Conservation (phyloP, 2,797 vertebrate genomes). For the Carcharodon carcharias region DNA sequence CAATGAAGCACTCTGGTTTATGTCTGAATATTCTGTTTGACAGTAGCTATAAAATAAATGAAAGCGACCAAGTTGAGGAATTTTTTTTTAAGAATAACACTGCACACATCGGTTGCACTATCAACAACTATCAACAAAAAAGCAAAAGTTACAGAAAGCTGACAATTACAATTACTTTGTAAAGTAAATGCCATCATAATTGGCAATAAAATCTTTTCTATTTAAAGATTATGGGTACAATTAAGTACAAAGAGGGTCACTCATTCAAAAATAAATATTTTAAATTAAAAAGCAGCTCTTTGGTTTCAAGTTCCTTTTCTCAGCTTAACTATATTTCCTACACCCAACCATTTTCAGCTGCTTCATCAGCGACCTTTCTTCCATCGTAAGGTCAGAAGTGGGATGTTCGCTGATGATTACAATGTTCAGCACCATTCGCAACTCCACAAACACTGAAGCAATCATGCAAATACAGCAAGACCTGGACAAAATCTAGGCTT, state of each 20-base stretch:
- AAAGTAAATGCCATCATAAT: not conserved
- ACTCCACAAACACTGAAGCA: too few relatives aligned
- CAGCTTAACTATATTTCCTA: not conserved
- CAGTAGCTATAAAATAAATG: slow-evolving; percentile 18
- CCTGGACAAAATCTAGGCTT: too few relatives aligned
- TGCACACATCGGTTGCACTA: not conserved
- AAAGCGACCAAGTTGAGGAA: not conserved
- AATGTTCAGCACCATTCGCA: too few relatives aligned
- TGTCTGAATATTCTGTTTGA: slow-evolving; percentile 35
- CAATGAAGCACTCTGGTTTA: slow-evolving; percentile 1
- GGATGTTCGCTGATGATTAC: too few relatives aligned
- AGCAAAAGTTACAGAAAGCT: not conserved
- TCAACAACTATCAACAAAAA: not conserved
- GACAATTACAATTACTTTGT: not conserved
- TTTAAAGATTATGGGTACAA: not conserved
- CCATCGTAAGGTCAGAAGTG: too few relatives aligned
- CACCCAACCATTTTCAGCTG: too few relatives aligned
- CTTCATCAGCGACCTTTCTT: too few relatives aligned
- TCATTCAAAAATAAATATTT: not conserved
- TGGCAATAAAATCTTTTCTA: not conserved
- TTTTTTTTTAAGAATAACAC: not conserved
- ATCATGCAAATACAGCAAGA: too few relatives aligned
- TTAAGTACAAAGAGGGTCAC: not conserved
- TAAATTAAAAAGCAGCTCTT: not conserved
- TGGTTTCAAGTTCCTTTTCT: not conserved